Percentiles rank a stretch among this genome's conserved stretches.
Evolutionary conservation across 2,797 vertebrate species (phyloP).

Genomic region (Bradypodion ventrale): DNA sequence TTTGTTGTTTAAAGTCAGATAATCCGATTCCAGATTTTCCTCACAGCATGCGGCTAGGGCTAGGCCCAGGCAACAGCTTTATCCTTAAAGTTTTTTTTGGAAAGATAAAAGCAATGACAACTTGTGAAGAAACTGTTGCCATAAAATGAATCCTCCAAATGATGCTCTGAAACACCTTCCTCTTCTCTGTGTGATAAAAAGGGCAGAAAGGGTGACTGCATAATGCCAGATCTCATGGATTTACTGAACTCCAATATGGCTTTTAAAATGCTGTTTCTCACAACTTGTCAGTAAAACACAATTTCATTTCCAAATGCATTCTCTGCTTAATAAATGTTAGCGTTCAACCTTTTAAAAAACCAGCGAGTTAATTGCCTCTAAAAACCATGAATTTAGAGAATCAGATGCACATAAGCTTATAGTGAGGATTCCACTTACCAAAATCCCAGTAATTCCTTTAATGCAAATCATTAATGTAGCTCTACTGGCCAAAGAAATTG

Average conservation of each 20-base stretch:
- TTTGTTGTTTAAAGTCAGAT: background rate
- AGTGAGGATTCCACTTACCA: constrained; percentile 58
- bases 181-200: background rate
- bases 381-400: constrained; percentile 56
- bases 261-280: constrained; percentile 43
- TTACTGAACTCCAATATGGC: constrained; percentile 21
- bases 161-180: constrained; percentile 6
- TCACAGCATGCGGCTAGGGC: background rate
- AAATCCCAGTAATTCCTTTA: constrained; percentile 42
- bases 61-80: background rate
- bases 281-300: constrained; percentile 53
- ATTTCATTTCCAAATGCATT: constrained; percentile 47
- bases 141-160: background rate
- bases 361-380: constrained; percentile 45
- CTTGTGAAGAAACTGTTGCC: background rate
- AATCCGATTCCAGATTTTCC: background rate
- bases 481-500: constrained; percentile 42
- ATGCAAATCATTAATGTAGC: constrained; percentile 55
- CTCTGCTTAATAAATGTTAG: constrained; percentile 58
- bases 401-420: constrained; percentile 60
- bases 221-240: background rate
- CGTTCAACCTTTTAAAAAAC: constrained; percentile 32
- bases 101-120: background rate
- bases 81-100: background rate
- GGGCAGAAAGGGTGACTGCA: background rate